These are phyloP conservation scores for Diadumene lineata DNA, from an alignment of 92 coral and sea anemone genomes.

Conservation along the genomic window DNA sequence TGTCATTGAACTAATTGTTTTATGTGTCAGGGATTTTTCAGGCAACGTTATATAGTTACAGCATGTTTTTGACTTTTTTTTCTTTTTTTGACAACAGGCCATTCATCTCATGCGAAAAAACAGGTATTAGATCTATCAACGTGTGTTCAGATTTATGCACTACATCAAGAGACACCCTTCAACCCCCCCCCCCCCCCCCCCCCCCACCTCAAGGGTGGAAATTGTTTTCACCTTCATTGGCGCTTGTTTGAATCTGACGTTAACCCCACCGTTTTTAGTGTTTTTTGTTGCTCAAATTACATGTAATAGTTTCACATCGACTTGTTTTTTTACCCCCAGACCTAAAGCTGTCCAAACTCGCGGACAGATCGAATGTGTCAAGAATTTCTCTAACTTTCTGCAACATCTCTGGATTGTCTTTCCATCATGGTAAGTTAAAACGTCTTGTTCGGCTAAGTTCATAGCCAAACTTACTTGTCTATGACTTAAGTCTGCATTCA, in stretches of 20 bases:
- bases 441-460: too few species aligned
- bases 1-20: too few species aligned
- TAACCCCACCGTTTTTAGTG: too few species aligned
- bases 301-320: background rate
- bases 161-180: too few species aligned
- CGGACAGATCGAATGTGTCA: conserved; percentile 93
- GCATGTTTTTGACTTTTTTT: background rate
- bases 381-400: conserved; percentile 79
- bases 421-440: conserved; percentile 56
- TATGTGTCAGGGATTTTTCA: too few species aligned
- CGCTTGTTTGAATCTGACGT: too few species aligned
- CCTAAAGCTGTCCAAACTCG: conserved; percentile 97
- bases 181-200: too few species aligned
- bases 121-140: conserved; percentile 45
- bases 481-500: background rate
- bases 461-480: background rate
- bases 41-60: too few species aligned
- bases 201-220: too few species aligned
- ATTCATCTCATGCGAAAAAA: conserved; percentile 70
- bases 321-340: conserved; percentile 24
- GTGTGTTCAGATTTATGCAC: background rate
- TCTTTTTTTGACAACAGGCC: conserved; percentile 41
- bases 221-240: too few species aligned
- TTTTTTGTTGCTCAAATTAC: too few species aligned
- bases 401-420: conserved; percentile 82